These are phyloP conservation scores for Phocoena phocoena DNA, from an alignment of 2,113 vertebrate species.

Conservation along the genomic window DNA sequence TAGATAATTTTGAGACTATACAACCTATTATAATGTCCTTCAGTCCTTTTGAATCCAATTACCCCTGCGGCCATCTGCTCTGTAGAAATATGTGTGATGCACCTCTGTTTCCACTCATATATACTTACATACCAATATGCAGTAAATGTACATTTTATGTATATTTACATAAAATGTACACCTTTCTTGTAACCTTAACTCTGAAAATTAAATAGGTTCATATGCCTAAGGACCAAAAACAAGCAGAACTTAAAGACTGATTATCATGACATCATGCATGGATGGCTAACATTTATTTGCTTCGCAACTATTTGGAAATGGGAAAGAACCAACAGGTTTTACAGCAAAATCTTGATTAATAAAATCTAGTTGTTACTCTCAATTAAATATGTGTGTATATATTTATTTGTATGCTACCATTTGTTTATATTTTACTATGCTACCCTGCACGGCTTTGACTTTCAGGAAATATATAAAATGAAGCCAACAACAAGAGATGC, in stretches of 20 bases:
- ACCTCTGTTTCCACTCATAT: background rate
- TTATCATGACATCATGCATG: background rate
- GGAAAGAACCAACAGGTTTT: background rate
- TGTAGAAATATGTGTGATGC: background rate
- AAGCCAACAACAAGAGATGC: background rate
- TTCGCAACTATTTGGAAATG: background rate
- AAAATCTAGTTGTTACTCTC: background rate
- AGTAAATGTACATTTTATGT: background rate
- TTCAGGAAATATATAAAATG: background rate
- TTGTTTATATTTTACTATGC: background rate
- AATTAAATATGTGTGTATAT: background rate
- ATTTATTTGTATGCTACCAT: background rate
- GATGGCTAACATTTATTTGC: background rate
- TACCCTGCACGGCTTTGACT: background rate
- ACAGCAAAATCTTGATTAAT: background rate
- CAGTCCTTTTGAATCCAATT: background rate
- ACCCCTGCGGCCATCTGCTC: background rate
- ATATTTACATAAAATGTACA: background rate
- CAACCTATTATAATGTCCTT: background rate
- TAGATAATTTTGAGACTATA: conserved; percentile 1
- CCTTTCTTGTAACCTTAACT: background rate
- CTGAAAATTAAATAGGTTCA: background rate
- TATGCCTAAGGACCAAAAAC: background rate
- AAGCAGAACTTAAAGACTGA: background rate
- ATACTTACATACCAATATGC: background rate